phyloP scores from a whole-genome alignment of 1,140 invertebrate species.

The Ostrea edulis region DNA sequence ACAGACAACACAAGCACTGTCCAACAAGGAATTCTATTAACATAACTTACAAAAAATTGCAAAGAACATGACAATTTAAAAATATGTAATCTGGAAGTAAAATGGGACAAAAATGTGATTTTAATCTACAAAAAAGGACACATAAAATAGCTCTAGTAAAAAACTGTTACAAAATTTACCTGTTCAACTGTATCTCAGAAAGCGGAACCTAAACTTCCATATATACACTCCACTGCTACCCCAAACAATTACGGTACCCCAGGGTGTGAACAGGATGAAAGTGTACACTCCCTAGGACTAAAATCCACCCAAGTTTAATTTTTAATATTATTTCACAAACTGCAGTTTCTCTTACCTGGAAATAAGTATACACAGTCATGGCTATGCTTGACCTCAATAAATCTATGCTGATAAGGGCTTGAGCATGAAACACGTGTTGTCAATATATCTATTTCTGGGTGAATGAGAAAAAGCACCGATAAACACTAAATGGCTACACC shows the following conservation, averaged over 20 bases:
- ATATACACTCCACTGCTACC: background rate
- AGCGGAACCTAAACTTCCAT: background rate
- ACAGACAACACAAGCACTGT: no score
- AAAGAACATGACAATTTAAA: background rate
- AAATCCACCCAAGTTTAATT: background rate
- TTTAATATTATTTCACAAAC: slow-evolving; percentile 2
- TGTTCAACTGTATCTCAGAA: background rate
- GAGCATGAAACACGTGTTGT: slow-evolving; percentile 38
- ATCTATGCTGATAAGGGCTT: slow-evolving; percentile 35
- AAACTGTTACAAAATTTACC: background rate
- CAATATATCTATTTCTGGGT: slow-evolving; percentile 37
- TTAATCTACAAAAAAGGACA: background rate
- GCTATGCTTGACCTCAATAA: slow-evolving; percentile 38
- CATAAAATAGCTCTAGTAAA: background rate
- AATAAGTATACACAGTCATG: slow-evolving; percentile 21
- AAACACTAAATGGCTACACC: slow-evolving; percentile 9
- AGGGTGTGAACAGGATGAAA: background rate
- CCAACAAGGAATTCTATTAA: no score
- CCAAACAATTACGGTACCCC: background rate
- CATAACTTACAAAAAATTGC: background rate
- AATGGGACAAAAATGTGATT: background rate
- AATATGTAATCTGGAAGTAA: background rate
- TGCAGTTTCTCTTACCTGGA: slow-evolving; percentile 33
- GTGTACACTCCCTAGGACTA: background rate
- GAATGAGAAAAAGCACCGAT: slow-evolving; percentile 34